Percentiles rank a stretch among this genome's conserved stretches.
Conservation (phyloP, 2,888 invertebrate genomes). For the Folsomia manolachei region DNA sequence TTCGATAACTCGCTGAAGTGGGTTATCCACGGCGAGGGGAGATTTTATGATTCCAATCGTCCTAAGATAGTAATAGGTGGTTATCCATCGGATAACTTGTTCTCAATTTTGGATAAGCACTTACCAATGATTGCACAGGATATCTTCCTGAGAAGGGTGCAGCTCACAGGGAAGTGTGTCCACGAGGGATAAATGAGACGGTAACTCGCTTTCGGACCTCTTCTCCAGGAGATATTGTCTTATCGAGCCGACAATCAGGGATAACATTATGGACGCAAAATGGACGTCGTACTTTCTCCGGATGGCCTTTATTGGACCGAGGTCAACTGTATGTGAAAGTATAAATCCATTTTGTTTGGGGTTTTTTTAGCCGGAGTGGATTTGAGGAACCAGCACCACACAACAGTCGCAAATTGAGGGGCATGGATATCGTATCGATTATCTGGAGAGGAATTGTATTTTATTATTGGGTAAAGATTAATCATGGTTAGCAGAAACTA, state of each 20-base stretch:
- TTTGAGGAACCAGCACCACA: constrained; percentile 30
- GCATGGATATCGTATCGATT: constrained; percentile 29
- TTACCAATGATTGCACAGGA: constrained; percentile 42
- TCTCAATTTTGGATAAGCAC: not conserved
- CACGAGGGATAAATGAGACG: constrained; percentile 26
- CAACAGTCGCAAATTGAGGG: constrained; percentile 30
- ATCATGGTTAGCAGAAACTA: too few relatives aligned
- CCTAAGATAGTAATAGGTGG: constrained; percentile 25
- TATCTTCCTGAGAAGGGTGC: constrained; percentile 31
- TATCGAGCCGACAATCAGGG: constrained; percentile 37
- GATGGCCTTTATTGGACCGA: constrained; percentile 32
- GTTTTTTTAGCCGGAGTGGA: constrained; percentile 27
- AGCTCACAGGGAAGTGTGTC: constrained; percentile 39
- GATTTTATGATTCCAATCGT: constrained; percentile 36
- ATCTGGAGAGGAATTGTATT: too few relatives aligned
- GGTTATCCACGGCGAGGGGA: constrained; percentile 32
- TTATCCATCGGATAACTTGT: not conserved
- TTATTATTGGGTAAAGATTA: too few relatives aligned
- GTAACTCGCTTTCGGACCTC: constrained; percentile 30
- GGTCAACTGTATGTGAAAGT: constrained; percentile 28
- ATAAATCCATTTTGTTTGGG: constrained; percentile 35
- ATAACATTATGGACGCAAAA: constrained; percentile 36
- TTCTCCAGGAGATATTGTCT: constrained; percentile 35
- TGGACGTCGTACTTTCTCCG: constrained; percentile 38
- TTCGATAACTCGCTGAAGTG: constrained; percentile 32